Percentiles rank a stretch among this genome's conserved stretches.
Conservation (phyloP, 2,797 vertebrate genomes). For the Sardinella longiceps region DNA sequence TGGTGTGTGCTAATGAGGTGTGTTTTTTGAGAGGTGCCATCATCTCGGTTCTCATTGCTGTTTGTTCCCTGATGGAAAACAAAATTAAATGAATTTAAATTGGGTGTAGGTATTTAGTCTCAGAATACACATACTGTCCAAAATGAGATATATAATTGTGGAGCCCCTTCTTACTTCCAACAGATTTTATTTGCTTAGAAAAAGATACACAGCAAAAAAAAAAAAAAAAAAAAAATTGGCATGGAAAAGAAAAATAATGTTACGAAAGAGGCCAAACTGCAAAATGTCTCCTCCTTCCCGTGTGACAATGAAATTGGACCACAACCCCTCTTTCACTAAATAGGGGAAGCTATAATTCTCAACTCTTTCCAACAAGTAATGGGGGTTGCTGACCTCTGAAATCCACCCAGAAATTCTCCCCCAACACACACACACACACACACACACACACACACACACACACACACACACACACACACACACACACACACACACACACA, state of each 20-base stretch:
- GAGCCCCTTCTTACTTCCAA: neutral
- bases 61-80: constrained; percentile 13
- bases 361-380: constrained; percentile 15
- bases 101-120: neutral
- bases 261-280: neutral
- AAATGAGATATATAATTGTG: neutral
- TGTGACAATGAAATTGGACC: neutral
- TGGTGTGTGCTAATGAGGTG: constrained; percentile 8
- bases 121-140: neutral
- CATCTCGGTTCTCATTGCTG: neutral
- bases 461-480: no score
- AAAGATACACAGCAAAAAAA: neutral
- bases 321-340: neutral
- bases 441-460: no score
- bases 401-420: neutral
- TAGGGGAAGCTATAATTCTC: neutral
- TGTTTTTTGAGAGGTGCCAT: constrained; percentile 16
- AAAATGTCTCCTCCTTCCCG: neutral
- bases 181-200: neutral
- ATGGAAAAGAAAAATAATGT: neutral
- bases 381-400: constrained; percentile 1
- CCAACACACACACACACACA: no score
- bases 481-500: no score
- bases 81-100: constrained; percentile 21
- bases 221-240: neutral